Evolutionary conservation across 2,113 vertebrate species (phyloP).

Genomic region (Sinosuthora webbiana): DNA sequence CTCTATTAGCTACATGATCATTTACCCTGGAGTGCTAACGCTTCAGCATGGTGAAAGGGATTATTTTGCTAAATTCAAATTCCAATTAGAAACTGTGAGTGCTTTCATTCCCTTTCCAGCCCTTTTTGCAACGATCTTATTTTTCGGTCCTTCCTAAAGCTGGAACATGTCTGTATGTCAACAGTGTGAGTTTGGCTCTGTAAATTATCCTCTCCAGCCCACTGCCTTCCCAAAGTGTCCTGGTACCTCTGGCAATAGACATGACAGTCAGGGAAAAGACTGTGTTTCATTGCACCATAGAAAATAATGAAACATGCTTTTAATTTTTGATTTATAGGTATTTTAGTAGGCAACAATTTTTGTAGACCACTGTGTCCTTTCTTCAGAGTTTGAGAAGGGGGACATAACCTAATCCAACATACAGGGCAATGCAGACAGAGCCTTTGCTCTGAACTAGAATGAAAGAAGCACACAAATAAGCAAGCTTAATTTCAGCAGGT

Average conservation of each 20-base stretch:
- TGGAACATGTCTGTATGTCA: not conserved
- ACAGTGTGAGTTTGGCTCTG: not conserved
- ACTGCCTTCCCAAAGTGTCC: not conserved
- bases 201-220: not conserved
- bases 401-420: not conserved
- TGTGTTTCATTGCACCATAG: not conserved
- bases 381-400: not conserved
- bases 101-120: not conserved
- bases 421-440: not conserved
- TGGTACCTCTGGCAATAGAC: not conserved
- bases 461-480: rapidly evolving
- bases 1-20: not conserved
- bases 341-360: not conserved
- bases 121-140: not conserved
- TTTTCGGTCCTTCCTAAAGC: not conserved
- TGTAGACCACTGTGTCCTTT: not conserved
- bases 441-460: not conserved
- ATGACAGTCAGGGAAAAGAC: not conserved
- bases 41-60: not conserved
- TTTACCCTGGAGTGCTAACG: not conserved
- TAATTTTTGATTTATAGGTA: not conserved
- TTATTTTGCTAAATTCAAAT: not conserved
- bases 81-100: not conserved
- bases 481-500: not conserved
- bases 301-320: not conserved